Evolutionary conservation across 1,140 invertebrate genomes (phyloP).

Genomic region (Mizuhopecten yessoensis): DNA sequence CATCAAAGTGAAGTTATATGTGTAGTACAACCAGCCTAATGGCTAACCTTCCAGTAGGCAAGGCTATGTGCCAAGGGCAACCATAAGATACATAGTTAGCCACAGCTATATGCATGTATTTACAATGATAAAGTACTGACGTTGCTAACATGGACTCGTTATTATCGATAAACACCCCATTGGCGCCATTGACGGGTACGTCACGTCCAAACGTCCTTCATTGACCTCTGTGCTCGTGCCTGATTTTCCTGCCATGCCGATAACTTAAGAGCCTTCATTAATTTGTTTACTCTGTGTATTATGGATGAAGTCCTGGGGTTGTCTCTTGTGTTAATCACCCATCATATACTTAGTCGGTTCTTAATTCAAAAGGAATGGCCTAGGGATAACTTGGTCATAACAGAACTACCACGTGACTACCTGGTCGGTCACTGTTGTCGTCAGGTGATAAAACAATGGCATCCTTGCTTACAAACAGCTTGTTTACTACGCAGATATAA

Average conservation of each 20-base stretch:
- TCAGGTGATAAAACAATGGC: not conserved
- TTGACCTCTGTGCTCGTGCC: not conserved
- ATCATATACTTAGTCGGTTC: not conserved
- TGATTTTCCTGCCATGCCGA: not conserved
- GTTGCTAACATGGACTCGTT: too few species aligned
- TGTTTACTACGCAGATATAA: too few species aligned
- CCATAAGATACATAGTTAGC: not conserved
- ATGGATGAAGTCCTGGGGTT: not conserved
- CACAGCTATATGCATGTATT: too few species aligned
- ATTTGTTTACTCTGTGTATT: not conserved
- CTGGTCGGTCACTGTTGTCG: not conserved
- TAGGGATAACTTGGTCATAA: not conserved
- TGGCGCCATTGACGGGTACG: not conserved
- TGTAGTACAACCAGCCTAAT: not conserved
- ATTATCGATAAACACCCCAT: not conserved
- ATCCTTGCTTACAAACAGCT: too few species aligned
- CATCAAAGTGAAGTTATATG: not conserved
- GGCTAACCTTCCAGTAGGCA: not conserved
- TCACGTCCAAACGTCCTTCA: not conserved
- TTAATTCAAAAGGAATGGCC: not conserved
- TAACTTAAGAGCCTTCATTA: not conserved
- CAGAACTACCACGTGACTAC: not conserved
- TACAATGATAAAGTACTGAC: too few species aligned
- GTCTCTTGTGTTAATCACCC: not conserved
- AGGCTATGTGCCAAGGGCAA: not conserved